These are phyloP conservation scores for Chlorocebus sabaeus DNA, from an alignment of 2,113 vertebrate genomes.

Conservation along the genomic window DNA sequence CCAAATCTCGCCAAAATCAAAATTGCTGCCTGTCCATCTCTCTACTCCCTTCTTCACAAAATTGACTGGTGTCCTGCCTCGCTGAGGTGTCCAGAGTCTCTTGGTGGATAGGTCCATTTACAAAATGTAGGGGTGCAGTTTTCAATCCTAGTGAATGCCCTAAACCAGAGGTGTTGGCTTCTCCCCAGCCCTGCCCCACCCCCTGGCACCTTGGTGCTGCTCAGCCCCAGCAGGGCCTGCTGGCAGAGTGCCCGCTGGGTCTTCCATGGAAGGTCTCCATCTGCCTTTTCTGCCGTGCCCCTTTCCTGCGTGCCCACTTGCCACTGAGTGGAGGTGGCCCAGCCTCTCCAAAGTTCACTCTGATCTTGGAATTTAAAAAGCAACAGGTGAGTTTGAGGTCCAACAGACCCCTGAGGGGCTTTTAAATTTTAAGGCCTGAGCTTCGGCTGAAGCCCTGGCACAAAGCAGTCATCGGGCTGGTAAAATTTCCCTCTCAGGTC, in stretches of 20 bases:
- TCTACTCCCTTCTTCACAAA: not conserved
- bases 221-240: not conserved
- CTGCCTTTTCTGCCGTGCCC: not conserved
- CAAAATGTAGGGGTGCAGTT: not conserved
- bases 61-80: not conserved
- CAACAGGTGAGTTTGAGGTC: not conserved
- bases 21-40: slow-evolving; percentile 31
- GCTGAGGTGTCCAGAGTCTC: not conserved
- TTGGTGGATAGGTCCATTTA: not conserved
- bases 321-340: not conserved
- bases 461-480: no score
- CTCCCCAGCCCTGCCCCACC: not conserved
- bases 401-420: not conserved
- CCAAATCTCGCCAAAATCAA: slow-evolving; percentile 78
- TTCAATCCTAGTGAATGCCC: not conserved
- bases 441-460: not conserved
- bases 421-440: not conserved
- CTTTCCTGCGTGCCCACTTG: not conserved
- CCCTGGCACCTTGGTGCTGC: not conserved
- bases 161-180: not conserved
- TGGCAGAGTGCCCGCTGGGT: not conserved
- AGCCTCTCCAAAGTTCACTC: not conserved
- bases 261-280: not conserved
- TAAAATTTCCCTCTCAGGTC: not conserved
- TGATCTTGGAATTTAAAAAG: not conserved